phyloP scores from a whole-genome alignment of 2,797 vertebrate species.

The Cottoperca gobio region DNA sequence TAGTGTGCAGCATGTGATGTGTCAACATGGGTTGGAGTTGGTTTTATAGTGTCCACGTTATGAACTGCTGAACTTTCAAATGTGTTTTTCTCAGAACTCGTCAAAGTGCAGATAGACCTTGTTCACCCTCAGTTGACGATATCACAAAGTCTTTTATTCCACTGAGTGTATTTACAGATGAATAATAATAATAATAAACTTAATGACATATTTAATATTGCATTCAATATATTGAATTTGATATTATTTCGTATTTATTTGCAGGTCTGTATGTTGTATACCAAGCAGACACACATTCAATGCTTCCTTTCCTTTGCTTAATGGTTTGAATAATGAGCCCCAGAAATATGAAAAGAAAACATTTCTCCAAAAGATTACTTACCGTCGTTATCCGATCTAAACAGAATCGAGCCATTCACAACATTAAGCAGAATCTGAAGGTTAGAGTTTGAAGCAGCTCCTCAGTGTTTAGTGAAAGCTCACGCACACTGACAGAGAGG shows the following conservation, averaged over 20 bases:
- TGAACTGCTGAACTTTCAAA: no score
- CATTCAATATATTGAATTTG: neutral
- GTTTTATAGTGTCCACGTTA: no score
- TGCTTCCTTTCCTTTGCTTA: neutral
- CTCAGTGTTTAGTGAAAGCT: conserved; percentile 10
- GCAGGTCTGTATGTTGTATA: neutral
- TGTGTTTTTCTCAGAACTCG: no score
- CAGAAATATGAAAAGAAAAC: neutral
- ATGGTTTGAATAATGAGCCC: neutral
- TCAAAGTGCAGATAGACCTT: no score
- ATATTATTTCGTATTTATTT: neutral
- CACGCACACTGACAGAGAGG: conserved; percentile 49
- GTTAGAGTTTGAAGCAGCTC: conserved; percentile 14
- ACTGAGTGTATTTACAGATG: no score
- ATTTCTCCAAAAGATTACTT: neutral
- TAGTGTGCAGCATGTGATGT: no score
- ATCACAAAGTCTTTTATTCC: neutral
- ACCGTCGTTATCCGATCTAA: neutral
- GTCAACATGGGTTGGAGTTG: no score
- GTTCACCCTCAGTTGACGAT: no score
- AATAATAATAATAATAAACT: no score
- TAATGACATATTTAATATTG: neutral
- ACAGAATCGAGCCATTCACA: conserved; percentile 19
- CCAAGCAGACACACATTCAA: neutral
- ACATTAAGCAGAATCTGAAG: conserved; percentile 16